Conservation (phyloP, 2,113 vertebrate genomes). For the Gulo gulo region DNA sequence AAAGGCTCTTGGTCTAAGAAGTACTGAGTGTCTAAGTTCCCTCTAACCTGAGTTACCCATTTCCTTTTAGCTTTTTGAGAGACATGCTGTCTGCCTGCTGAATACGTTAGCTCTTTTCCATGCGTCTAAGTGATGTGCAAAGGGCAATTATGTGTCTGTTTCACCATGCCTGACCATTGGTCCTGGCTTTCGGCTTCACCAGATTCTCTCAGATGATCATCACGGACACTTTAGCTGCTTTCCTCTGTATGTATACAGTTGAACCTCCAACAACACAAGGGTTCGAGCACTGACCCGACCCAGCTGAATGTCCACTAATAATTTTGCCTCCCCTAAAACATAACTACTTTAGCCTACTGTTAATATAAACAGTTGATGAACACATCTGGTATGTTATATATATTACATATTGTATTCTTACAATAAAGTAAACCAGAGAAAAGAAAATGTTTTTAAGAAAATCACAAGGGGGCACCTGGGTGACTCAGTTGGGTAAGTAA, state of each 20-base stretch:
- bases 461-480: not conserved
- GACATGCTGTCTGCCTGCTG: not conserved
- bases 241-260: not conserved
- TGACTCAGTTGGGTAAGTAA: too few relatives aligned
- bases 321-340: not conserved
- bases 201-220: not conserved
- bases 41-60: not conserved
- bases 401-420: not conserved
- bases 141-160: not conserved
- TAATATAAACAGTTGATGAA: not conserved
- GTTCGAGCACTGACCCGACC: not conserved
- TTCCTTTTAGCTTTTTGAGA: not conserved
- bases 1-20: not conserved
- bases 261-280: not conserved
- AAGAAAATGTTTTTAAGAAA: not conserved
- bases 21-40: not conserved
- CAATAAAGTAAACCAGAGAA: not conserved
- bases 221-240: too few relatives aligned
- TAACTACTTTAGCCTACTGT: not conserved
- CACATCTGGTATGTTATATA: not conserved
- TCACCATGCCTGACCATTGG: not conserved
- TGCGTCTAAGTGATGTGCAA: not conserved
- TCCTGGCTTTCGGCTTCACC: not conserved
- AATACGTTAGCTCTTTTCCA: not conserved
- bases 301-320: not conserved